Evolutionary conservation across 2,888 invertebrate genomes (phyloP).

Genomic region (Deilephila porcellus): DNA sequence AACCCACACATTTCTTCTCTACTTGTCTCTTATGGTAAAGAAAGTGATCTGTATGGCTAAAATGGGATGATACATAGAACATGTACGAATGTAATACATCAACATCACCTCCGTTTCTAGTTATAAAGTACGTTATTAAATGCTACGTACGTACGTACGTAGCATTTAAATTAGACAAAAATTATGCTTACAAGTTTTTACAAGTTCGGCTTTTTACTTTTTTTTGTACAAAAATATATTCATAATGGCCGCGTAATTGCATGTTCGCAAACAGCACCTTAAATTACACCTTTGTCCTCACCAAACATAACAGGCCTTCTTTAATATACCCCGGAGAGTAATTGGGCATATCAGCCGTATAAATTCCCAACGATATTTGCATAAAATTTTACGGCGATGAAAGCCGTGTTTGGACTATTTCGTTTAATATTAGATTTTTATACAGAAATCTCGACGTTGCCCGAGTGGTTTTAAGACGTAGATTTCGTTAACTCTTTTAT

Average conservation of each 20-base stretch:
- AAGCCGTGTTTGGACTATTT: conserved; percentile 47
- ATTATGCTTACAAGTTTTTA: too few relatives aligned
- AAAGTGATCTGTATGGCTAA: too few relatives aligned
- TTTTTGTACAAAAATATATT: background rate
- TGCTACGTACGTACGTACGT: too few relatives aligned
- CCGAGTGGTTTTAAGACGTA: conserved; percentile 29
- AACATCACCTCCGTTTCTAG: too few relatives aligned
- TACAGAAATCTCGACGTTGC: conserved; percentile 39
- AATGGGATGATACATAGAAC: too few relatives aligned
- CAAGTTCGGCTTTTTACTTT: background rate
- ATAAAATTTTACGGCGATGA: conserved; percentile 61
- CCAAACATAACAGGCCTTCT: conserved; percentile 21
- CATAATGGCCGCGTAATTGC: background rate
- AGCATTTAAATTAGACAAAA: too few relatives aligned
- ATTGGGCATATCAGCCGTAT: conserved; percentile 56
- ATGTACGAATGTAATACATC: too few relatives aligned
- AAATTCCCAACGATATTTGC: conserved; percentile 61
- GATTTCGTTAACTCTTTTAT: conserved; percentile 32
- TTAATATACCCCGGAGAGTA: conserved; percentile 24
- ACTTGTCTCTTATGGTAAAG: too few relatives aligned
- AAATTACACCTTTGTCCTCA: background rate
- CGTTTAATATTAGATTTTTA: conserved; percentile 37
- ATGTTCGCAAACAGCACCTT: background rate
- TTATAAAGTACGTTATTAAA: too few relatives aligned
- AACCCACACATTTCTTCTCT: too few relatives aligned